Conservation (phyloP, 2,113 vertebrate genomes). For the Struthidea cinerea region DNA sequence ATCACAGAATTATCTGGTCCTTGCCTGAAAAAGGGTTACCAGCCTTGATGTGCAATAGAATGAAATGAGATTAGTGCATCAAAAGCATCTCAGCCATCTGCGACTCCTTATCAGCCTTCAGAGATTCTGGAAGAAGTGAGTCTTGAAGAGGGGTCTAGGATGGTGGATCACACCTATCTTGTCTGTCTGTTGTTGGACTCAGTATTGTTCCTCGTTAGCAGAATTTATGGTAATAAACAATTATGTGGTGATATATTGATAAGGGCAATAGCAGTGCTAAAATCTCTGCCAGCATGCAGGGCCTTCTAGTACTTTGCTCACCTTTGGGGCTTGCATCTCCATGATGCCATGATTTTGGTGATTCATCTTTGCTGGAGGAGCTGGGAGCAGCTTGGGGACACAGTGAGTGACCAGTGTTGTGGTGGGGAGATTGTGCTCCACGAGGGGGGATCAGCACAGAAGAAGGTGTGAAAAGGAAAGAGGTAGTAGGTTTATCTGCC, state of each 20-base stretch:
- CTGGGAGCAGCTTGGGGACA: neutral
- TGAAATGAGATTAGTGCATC: neutral
- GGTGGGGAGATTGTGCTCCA: neutral
- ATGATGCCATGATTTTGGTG: neutral
- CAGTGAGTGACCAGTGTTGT: neutral
- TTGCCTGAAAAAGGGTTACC: neutral
- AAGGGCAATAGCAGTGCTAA: neutral
- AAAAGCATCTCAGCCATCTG: neutral
- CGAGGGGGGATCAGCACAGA: neutral
- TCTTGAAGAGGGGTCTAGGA: neutral
- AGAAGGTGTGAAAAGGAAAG: neutral
- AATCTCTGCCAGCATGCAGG: neutral
- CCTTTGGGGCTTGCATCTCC: neutral
- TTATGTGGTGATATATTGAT: neutral
- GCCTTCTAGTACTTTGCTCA: neutral
- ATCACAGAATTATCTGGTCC: neutral
- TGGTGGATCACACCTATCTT: neutral
- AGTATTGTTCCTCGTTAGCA: neutral
- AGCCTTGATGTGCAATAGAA: neutral
- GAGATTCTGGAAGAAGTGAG: neutral
- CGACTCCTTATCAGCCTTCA: rapidly evolving
- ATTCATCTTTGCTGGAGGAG: neutral
- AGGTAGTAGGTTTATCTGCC: neutral
- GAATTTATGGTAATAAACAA: neutral
- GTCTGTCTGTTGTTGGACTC: neutral